These are phyloP conservation scores for Candidula unifasciata DNA, from an alignment of 2,888 invertebrate genomes.

Conservation along the genomic window DNA sequence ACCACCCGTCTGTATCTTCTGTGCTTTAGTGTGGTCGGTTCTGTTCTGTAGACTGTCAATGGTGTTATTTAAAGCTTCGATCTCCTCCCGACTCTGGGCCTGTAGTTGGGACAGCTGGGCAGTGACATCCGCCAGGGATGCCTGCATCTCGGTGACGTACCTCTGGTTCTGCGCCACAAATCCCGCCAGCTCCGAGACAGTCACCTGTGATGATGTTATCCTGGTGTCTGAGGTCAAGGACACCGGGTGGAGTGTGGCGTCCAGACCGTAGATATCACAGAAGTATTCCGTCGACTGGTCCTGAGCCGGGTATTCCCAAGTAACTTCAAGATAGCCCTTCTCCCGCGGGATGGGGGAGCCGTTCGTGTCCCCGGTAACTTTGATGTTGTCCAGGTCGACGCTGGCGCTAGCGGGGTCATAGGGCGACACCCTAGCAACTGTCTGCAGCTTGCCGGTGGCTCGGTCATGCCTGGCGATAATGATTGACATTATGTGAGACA, in stretches of 20 bases:
- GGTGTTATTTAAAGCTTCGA: neutral
- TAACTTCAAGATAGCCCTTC: neutral
- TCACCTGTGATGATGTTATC: neutral
- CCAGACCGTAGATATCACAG: conserved; percentile 7
- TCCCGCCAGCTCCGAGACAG: neutral
- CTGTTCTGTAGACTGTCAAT: neutral
- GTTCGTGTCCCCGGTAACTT: neutral
- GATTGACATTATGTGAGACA: conserved; percentile 31
- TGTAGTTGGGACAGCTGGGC: neutral
- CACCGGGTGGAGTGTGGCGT: neutral
- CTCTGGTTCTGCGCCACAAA: conserved; percentile 11
- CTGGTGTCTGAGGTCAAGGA: neutral
- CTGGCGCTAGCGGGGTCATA: neutral
- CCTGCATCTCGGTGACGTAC: neutral
- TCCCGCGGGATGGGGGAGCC: neutral
- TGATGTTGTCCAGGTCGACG: neutral
- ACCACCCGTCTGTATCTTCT: conserved; percentile 3
- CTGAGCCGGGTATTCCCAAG: conserved; percentile 6
- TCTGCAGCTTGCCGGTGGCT: neutral
- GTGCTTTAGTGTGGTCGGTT: neutral
- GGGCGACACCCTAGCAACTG: neutral
- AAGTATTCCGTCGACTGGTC: neutral
- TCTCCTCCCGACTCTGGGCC: neutral
- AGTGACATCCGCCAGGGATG: neutral
- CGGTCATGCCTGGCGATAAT: neutral